phyloP scores from a whole-genome alignment of 2,113 vertebrate species.

The Narcine bancroftii region DNA sequence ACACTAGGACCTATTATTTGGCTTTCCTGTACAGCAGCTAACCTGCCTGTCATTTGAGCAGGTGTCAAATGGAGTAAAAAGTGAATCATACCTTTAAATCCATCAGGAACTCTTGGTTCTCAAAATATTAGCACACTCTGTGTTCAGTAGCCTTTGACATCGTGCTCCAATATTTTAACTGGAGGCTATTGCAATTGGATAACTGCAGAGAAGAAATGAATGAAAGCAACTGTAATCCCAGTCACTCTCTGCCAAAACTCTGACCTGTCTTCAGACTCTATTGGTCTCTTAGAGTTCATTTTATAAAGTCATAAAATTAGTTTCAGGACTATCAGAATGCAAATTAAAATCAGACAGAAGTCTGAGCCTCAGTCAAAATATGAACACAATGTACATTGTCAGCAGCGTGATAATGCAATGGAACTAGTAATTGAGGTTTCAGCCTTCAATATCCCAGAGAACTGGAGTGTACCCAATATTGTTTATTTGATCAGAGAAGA shows the following conservation, averaged over 20 bases:
- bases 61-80: too few relatives aligned
- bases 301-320: background rate
- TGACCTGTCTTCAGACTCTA: background rate
- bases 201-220: background rate
- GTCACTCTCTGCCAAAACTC: background rate
- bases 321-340: background rate
- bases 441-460: background rate
- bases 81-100: too few relatives aligned
- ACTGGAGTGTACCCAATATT: too few relatives aligned
- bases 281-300: too few relatives aligned
- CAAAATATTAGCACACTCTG: too few relatives aligned
- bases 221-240: background rate
- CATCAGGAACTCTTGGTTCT: too few relatives aligned
- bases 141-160: background rate
- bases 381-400: background rate
- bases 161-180: background rate
- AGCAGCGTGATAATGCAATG: background rate
- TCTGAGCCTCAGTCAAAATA: background rate
- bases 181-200: background rate
- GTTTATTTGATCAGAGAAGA: too few relatives aligned
- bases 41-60: too few relatives aligned
- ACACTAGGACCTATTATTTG: too few relatives aligned
- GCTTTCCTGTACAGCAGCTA: too few relatives aligned
- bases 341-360: background rate
- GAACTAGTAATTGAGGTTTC: background rate